A percentile compares a stretch with the other conserved stretches of the same genome.
Conservation (phyloP, 2,797 vertebrate genomes). For the Sebastes hopkinsi region DNA sequence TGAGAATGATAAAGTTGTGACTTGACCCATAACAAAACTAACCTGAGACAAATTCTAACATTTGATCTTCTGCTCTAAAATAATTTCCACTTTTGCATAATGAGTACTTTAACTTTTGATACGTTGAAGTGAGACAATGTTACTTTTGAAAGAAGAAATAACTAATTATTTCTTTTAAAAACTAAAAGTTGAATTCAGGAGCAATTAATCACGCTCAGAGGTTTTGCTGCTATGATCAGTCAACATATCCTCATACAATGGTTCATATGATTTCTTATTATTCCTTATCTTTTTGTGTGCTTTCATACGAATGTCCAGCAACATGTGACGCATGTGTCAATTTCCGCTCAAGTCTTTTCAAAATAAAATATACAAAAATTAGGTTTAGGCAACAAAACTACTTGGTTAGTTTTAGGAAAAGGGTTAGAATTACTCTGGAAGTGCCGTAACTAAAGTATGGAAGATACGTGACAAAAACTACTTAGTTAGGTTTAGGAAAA, state of each 20-base stretch:
- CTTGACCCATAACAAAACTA: background rate
- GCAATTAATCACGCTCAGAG: background rate
- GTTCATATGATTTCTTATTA: background rate
- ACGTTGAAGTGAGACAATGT: background rate
- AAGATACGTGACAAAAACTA: too few species aligned
- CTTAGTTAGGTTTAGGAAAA: too few species aligned
- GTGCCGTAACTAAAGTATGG: too few species aligned
- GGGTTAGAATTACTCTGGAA: too few species aligned
- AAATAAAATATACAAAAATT: too few species aligned
- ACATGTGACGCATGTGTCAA: too few species aligned
- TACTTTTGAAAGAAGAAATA: background rate
- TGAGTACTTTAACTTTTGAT: background rate
- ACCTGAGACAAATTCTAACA: background rate
- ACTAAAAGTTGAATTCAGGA: background rate
- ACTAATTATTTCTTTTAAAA: background rate
- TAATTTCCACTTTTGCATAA: background rate
- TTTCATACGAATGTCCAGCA: background rate
- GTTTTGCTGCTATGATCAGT: background rate
- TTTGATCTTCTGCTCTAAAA: too few species aligned
- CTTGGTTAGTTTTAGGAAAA: too few species aligned
- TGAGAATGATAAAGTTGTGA: background rate
- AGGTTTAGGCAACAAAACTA: background rate
- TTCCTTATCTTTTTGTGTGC: rapidly evolving
- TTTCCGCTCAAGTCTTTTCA: too few species aligned
- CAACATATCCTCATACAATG: too few species aligned